Conservation (phyloP, 2,113 vertebrate genomes). For the Pontoporia blainvillei region DNA sequence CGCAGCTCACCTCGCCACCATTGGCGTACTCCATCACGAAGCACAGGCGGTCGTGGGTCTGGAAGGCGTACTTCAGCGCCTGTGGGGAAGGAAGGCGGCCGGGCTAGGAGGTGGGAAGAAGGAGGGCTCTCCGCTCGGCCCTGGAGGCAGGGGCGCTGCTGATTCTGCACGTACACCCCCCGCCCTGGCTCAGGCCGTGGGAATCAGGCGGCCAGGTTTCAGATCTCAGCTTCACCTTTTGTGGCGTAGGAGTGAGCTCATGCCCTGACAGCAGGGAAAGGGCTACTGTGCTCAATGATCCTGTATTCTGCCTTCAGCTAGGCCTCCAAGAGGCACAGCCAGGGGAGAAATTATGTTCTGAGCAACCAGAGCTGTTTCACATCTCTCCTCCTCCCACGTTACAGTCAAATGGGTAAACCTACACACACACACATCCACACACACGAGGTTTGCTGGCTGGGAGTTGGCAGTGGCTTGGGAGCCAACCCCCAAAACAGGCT, state of each 20-base stretch:
- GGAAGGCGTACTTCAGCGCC: constrained; percentile 97
- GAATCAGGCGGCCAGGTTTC: neutral
- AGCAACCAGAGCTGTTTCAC: neutral
- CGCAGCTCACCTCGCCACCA: constrained; percentile 88
- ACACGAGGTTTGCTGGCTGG: neutral
- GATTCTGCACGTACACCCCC: neutral
- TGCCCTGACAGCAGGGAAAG: neutral
- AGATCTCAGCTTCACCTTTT: neutral
- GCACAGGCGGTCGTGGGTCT: constrained; percentile 94
- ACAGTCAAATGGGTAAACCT: neutral
- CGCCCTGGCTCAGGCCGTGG: fast-evolving
- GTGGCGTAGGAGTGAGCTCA: neutral
- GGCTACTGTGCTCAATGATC: neutral
- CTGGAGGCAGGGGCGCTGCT: neutral
- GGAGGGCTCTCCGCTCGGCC: neutral
- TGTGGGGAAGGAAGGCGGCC: constrained; percentile 45
- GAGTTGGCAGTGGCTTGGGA: neutral
- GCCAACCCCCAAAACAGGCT: neutral
- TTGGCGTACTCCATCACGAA: constrained; percentile 99
- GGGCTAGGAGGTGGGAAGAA: neutral
- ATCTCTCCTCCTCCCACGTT: neutral
- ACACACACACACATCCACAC: neutral
- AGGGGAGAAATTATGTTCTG: neutral
- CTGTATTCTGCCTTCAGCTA: neutral
- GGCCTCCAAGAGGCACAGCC: neutral